phyloP scores from a whole-genome alignment of 2,113 vertebrate species.

The Sialia sialis region DNA sequence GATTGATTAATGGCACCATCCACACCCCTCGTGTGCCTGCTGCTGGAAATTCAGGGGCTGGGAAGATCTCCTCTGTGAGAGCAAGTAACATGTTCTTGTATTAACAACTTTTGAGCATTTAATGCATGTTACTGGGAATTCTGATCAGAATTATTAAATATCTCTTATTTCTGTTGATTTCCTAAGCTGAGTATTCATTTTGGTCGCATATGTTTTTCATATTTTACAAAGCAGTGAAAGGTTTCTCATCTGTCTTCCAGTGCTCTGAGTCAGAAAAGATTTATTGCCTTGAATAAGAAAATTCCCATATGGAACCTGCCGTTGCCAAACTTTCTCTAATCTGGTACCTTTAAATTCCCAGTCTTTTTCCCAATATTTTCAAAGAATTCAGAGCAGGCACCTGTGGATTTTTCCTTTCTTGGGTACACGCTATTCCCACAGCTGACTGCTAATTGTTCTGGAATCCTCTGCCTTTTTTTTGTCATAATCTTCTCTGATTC shows the following conservation, averaged over 20 bases:
- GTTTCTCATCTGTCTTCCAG: conserved; percentile 9
- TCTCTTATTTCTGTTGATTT: conserved; percentile 19
- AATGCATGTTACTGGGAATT: background rate
- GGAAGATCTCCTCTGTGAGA: background rate
- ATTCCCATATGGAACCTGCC: background rate
- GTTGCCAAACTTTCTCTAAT: background rate
- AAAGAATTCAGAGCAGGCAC: background rate
- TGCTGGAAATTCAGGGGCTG: background rate
- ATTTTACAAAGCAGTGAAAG: conserved; percentile 27
- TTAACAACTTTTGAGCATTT: background rate
- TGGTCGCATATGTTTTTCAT: background rate
- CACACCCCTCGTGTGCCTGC: background rate
- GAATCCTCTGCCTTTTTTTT: background rate
- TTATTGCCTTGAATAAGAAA: background rate
- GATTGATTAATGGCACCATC: conserved; percentile 8
- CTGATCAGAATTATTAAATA: conserved; percentile 19
- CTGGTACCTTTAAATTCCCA: background rate
- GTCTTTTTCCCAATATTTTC: background rate
- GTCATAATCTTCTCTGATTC: background rate
- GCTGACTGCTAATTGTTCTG: background rate
- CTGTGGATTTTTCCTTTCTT: background rate
- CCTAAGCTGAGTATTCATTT: conserved; percentile 14
- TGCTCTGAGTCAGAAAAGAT: conserved; percentile 12
- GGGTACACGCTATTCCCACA: background rate
- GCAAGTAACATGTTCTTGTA: background rate